Conservation (phyloP, 2,797 vertebrate genomes). For the Alca torda region DNA sequence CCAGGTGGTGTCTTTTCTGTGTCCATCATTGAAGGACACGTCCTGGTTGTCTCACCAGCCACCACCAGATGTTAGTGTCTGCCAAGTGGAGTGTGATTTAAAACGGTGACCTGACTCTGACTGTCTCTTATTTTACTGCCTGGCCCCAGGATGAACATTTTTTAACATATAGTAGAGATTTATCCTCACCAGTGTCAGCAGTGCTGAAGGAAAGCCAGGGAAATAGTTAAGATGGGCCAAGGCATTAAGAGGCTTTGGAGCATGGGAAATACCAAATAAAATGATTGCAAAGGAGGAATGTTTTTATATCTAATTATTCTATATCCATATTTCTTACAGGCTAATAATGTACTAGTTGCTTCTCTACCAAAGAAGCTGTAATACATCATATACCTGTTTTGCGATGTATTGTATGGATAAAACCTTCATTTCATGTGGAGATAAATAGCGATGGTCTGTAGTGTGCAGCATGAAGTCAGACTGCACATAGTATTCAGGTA, state of each 20-base stretch:
- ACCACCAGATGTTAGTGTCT: neutral
- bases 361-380: neutral
- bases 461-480: neutral
- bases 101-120: neutral
- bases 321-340: neutral
- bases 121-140: neutral
- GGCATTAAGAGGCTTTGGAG: neutral
- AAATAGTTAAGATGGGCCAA: neutral
- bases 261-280: slow-evolving; percentile 1
- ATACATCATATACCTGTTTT: neutral
- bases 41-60: neutral
- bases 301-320: neutral
- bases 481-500: neutral
- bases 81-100: neutral
- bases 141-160: neutral
- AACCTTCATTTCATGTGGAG: slow-evolving; percentile 39
- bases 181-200: neutral
- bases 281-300: neutral
- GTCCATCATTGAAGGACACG: neutral
- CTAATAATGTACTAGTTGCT: slow-evolving; percentile 17
- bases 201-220: neutral
- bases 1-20: neutral
- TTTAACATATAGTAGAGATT: neutral
- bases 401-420: neutral
- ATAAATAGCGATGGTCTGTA: slow-evolving; percentile 25